A percentile compares a stretch with the other conserved stretches of the same genome.
Conservation (phyloP, 2,888 invertebrate genomes). For the Microctonus hyperodae region DNA sequence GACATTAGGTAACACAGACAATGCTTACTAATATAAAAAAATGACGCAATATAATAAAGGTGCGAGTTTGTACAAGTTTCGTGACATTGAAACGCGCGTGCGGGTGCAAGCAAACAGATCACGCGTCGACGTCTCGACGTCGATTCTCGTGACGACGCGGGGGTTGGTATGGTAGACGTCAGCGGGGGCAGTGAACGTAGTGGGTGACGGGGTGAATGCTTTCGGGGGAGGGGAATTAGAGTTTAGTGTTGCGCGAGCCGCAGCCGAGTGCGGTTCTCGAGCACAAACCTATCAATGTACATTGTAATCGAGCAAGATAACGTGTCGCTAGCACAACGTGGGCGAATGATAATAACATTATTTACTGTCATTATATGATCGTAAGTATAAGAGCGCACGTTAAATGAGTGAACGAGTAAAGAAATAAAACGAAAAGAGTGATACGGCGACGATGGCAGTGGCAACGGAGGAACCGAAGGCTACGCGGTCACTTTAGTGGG, state of each 20-base stretch:
- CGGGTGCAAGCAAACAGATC: constrained; percentile 19
- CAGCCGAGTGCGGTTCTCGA: constrained; percentile 50
- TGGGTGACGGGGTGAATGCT: constrained; percentile 27
- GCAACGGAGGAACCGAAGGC: no score
- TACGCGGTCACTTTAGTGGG: not conserved
- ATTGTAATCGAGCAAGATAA: not conserved
- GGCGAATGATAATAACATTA: constrained; percentile 14
- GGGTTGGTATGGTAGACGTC: constrained; percentile 39
- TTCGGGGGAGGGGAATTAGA: constrained; percentile 43
- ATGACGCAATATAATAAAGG: not conserved
- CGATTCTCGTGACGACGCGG: constrained; percentile 33
- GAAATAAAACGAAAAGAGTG: not conserved
- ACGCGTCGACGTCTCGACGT: constrained; percentile 36
- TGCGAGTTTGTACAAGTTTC: not conserved
- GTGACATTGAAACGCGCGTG: constrained; percentile 2
- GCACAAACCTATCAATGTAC: constrained; percentile 33
- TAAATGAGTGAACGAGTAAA: not conserved
- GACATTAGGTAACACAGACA: no score
- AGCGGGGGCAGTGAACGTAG: constrained; percentile 43
- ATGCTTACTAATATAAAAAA: not conserved
- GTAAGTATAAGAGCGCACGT: not conserved
- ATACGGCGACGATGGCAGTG: not conserved
- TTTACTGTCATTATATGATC: constrained; percentile 1
- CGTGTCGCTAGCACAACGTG: constrained; percentile 20
- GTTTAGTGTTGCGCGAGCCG: constrained; percentile 59